phyloP scores from a whole-genome alignment of 2,113 vertebrate species.

The Manacus vitellinus region DNA sequence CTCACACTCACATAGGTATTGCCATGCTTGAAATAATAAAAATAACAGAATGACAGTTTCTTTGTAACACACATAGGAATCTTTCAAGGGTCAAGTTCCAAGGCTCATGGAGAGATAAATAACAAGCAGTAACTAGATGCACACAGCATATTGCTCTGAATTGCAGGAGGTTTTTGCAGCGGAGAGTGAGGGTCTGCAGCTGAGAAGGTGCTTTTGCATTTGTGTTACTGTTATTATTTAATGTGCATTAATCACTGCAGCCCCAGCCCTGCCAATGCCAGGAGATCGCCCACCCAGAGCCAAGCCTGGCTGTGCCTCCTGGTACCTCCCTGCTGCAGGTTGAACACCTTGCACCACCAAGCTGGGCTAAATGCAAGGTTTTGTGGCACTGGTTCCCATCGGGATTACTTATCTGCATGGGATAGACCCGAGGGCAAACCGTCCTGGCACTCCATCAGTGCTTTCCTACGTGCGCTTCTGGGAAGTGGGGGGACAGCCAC shows the following conservation, averaged over 20 bases:
- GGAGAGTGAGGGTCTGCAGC: not conserved
- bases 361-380: not conserved
- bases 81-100: constrained; percentile 1
- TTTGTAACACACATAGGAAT: not conserved
- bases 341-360: not conserved
- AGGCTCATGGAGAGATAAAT: constrained; percentile 17
- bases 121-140: constrained; percentile 48
- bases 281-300: not conserved
- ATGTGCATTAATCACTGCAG: not conserved
- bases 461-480: constrained; percentile 53
- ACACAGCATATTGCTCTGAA: not conserved
- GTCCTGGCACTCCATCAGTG: constrained; percentile 62
- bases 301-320: not conserved
- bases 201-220: not conserved
- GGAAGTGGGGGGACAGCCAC: constrained; percentile 65
- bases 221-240: not conserved
- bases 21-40: not conserved
- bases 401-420: constrained; percentile 27
- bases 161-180: constrained; percentile 31
- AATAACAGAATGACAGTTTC: not conserved
- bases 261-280: not conserved
- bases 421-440: constrained; percentile 45
- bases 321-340: not conserved
- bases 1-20: not conserved
- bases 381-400: constrained; percentile 6